Conservation (phyloP, 2,113 vertebrate genomes). For the Nyctibius bracteatus region DNA sequence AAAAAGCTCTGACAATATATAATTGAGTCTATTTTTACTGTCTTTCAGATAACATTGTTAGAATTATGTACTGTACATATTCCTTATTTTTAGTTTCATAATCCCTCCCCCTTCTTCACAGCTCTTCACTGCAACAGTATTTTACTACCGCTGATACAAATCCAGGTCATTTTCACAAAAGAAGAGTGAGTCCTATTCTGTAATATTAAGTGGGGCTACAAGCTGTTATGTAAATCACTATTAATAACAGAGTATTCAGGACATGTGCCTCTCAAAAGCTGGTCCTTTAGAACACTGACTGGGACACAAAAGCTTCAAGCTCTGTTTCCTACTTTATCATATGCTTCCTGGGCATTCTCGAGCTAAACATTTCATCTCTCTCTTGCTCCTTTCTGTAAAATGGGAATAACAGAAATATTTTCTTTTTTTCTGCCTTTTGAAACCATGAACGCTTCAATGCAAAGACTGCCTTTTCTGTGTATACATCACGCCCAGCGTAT, state of each 20-base stretch:
- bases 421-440: background rate
- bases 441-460: background rate
- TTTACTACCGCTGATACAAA: slow-evolving; percentile 19
- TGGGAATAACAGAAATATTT: background rate
- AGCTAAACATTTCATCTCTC: background rate
- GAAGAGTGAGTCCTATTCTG: background rate
- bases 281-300: background rate
- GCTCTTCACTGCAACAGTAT: slow-evolving; percentile 6
- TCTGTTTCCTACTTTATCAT: background rate
- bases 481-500: rapidly evolving
- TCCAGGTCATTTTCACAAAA: slow-evolving; percentile 23
- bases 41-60: slow-evolving; percentile 74
- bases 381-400: background rate
- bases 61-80: slow-evolving; percentile 71
- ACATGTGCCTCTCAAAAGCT: background rate
- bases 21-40: slow-evolving; percentile 81
- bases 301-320: background rate
- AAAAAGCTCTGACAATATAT: slow-evolving; percentile 79
- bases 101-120: slow-evolving; percentile 15
- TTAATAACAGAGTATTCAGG: slow-evolving; percentile 16
- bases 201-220: background rate
- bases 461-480: background rate
- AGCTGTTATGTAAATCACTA: slow-evolving; percentile 26
- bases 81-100: slow-evolving; percentile 66
- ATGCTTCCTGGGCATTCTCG: background rate